Base-by-base conservation (phyloP, 2,797 vertebrate species). In the Squalus acanthias region DNA sequence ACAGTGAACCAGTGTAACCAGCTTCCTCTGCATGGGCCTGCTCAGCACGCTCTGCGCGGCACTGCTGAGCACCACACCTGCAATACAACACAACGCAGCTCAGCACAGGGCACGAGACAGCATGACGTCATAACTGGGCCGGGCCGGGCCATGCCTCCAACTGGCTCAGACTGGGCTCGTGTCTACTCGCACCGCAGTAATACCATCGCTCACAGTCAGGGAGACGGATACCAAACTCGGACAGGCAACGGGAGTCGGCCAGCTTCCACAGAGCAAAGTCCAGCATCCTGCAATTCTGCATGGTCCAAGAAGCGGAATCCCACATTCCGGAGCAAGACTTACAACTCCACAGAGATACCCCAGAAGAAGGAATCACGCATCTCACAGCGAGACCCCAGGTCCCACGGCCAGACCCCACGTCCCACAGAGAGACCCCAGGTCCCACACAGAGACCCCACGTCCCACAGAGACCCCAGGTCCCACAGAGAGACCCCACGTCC, bases 1-100 rank as follows among this genome's bases (percentile, higher is more conserved):
- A 97, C 99, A 99, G 97, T 99, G 99, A 94, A 99, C 99, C 96
- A 99, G 97, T 0, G 99, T 99, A 97, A 99, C 99, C 97, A 99
- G 98, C 96, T 99, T 99, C 97, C 99, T 98, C 97, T 99, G 99
- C 99, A 99, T 99, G 96, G 99, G 99, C 96, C 99, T 98, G 97
- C 99, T 99, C 96, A 99, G 98, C 96, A 99, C 99, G 96, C 99
- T 99, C 98, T 99, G 99, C 8, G 94, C 89, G 33, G 96, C 96
- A 67, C 65, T 69, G 96, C 70, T 74, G 95, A 82, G 76, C 72
- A 79, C 76, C 46, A 79, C 74, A 96, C 96, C 96, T 88, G 94
- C 70, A 76, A 76, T 24, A 93, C n/a, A 72, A 95, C 50, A 57
- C 63, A 93, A 12, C 26, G 76, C 50, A 95, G 94, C 22, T 74